Evolutionary conservation across 2,113 vertebrate species (phyloP).

Genomic region (Corythoichthys haematopterus): DNA sequence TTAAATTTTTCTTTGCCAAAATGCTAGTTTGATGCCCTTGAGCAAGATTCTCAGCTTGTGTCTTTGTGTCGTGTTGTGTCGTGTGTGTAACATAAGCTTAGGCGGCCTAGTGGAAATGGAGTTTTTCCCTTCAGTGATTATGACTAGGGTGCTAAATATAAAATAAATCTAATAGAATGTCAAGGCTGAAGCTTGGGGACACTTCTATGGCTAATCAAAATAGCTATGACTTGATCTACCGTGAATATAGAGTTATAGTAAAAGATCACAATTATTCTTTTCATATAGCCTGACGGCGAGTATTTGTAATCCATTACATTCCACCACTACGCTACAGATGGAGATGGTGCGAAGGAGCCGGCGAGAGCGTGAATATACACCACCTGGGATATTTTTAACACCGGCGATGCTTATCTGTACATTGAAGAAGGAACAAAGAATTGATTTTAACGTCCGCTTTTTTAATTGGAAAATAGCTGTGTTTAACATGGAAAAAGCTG

Average conservation of each 20-base stretch:
- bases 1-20: background rate
- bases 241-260: too few relatives aligned
- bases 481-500: background rate
- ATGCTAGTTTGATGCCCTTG: background rate
- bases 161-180: background rate
- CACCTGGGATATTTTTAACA: background rate
- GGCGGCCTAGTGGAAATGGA: background rate
- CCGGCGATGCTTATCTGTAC: background rate
- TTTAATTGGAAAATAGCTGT: background rate
- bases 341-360: background rate
- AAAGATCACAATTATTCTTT: too few relatives aligned
- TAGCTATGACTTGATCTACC: too few relatives aligned
- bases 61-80: background rate
- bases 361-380: background rate
- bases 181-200: background rate
- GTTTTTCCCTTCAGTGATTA: background rate
- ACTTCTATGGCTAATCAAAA: too few relatives aligned
- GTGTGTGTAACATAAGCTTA: background rate
- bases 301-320: too few relatives aligned
- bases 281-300: too few relatives aligned
- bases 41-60: background rate
- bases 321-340: background rate
- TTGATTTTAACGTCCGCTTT: background rate
- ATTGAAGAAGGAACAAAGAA: background rate
- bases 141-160: background rate